Evolutionary conservation across 2,113 vertebrate species (phyloP).

Genomic region (Indri indri): DNA sequence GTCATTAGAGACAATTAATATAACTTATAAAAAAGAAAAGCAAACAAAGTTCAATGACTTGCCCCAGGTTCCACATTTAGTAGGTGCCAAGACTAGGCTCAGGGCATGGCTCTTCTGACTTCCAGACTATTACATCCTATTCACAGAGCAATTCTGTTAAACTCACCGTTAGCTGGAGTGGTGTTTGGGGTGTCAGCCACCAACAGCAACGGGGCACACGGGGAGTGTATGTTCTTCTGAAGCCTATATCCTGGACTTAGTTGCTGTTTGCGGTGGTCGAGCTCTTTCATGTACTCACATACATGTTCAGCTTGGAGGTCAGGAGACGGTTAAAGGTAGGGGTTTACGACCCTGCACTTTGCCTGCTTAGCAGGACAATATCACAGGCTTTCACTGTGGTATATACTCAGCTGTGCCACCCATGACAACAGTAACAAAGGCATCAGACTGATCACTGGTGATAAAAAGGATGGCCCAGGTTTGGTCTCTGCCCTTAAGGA

Average conservation of each 20-base stretch:
- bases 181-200: background rate
- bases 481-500: background rate
- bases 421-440: background rate
- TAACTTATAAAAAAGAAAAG: background rate
- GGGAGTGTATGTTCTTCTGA: background rate
- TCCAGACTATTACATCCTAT: background rate
- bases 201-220: background rate
- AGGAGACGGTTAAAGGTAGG: background rate
- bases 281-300: background rate
- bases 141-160: background rate
- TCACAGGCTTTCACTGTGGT: background rate
- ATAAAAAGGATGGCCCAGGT: background rate
- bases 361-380: background rate
- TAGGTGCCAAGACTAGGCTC: background rate
- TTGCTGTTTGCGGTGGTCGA: background rate
- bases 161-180: background rate
- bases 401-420: background rate
- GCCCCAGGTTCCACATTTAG: background rate
- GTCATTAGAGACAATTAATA: background rate
- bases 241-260: background rate
- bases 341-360: background rate
- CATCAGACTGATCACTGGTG: background rate
- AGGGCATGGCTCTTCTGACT: background rate
- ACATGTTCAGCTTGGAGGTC: background rate
- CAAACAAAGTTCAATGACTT: background rate